Base-by-base conservation (phyloP, 2,888 invertebrate genomes). In the Hydriomena furcata region DNA sequence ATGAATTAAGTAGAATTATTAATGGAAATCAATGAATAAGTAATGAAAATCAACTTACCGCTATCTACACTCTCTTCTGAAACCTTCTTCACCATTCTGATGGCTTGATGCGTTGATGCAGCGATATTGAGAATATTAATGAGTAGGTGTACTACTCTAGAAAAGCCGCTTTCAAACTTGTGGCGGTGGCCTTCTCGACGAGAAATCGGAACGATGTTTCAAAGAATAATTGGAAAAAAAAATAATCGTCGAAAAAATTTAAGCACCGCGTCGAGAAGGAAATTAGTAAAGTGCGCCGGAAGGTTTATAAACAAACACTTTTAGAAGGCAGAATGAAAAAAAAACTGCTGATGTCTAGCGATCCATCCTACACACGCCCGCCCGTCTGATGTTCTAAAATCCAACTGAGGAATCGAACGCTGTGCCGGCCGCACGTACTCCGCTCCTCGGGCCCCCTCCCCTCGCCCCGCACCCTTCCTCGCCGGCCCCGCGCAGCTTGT, bases 301-400 rank as follows among this genome's bases (percentile, higher is more conserved):
- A 85, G 80, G 84, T 84, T 82, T 3, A 82, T 83, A 83, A 84
- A 89, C 84, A 89, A 89, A 88, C 89, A 89, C 89, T 88, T 80
- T 58, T 84, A 84, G 87, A 89, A 89, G 88, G 83, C 91, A 91
- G 87, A 88, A 86, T 92, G 81, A 88, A 92, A 92, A 62, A 64
- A 92, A 92, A 88, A 91, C 91, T 91, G 90, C 88, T 92, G 91
- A 83, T 92, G 89, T 84, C 76, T 89, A 90, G 74, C 89, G 87
- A 86, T 88, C 90, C 90, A 90, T 90, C 72, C 88, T 86, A 84
- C 71, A 87, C 89, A 89, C 89, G 88, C 90, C 90, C 89, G 89
- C 84, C 90, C 89, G 79, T 85, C 76, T 75, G 90, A 89, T 90
- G 90, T 90, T 90, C 87, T 88, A 72, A 88, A 90, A 89, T 90